Conservation (phyloP, 2,113 vertebrate species). For the Cottus gobio region DNA sequence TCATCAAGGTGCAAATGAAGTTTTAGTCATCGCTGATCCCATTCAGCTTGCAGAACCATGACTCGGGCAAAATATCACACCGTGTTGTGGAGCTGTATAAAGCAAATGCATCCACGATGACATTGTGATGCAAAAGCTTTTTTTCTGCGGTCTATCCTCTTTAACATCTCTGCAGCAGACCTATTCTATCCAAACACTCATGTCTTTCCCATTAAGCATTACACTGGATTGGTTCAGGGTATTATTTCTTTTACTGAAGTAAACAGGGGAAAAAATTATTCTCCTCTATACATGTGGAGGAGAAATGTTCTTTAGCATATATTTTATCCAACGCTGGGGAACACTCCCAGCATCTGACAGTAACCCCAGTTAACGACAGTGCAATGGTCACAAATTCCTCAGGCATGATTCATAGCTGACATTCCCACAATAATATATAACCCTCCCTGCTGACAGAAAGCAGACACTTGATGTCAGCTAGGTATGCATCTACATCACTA, state of each 20-base stretch:
- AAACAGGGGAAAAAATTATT: background rate
- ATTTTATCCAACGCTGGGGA: background rate
- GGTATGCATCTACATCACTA: conserved; percentile 12
- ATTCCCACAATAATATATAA: background rate
- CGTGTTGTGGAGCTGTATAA: background rate
- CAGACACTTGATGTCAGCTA: conserved; percentile 15
- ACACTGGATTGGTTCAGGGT: conserved; percentile 26
- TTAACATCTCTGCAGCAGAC: conserved; percentile 12
- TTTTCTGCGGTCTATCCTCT: conserved; percentile 13
- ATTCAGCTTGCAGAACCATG: background rate
- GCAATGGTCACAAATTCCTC: background rate
- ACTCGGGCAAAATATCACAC: background rate
- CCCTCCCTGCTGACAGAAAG: conserved; percentile 13
- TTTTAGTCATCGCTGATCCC: background rate
- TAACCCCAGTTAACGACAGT: too few species aligned
- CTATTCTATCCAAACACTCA: conserved; percentile 34
- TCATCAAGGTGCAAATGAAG: conserved; percentile 14
- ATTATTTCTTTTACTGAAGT: background rate
- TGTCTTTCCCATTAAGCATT: conserved; percentile 35
- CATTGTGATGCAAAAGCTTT: background rate
- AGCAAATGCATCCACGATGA: background rate
- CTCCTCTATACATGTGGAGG: background rate
- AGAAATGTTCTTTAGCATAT: background rate
- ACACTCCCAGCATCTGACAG: too few species aligned
- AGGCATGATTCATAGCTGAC: background rate